phyloP scores from a whole-genome alignment of 2,797 vertebrate genomes.

The Cercopithecus petaurista region DNA sequence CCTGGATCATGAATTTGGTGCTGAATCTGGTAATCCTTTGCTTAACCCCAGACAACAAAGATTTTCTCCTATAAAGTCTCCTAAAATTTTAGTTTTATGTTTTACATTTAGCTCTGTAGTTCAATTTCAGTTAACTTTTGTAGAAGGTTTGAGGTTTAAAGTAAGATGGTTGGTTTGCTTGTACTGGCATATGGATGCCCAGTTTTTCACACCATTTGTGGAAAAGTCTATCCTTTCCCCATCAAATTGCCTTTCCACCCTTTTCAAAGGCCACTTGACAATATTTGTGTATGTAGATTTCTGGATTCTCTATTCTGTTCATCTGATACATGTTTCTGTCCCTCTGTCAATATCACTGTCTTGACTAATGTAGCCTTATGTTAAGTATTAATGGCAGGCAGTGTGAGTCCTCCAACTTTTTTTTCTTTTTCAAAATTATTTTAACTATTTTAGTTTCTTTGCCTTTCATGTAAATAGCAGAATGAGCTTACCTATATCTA shows the following conservation, averaged over 20 bases:
- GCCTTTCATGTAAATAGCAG: not conserved
- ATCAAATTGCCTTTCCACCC: not conserved
- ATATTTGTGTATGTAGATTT: not conserved
- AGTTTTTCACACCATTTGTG: not conserved
- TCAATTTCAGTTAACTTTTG: not conserved
- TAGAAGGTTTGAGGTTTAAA: not conserved
- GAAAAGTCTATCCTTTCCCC: not conserved
- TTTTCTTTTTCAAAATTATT: not conserved
- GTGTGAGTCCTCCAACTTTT: not conserved
- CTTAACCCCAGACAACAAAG: not conserved
- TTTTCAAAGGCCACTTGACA: not conserved
- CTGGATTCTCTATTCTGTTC: not conserved
- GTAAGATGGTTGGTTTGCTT: not conserved
- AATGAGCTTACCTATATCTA: not conserved
- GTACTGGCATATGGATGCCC: not conserved
- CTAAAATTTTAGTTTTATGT: not conserved
- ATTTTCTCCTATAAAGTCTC: not conserved
- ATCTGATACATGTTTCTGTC: not conserved
- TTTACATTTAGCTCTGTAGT: not conserved
- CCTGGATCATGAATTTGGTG: not conserved
- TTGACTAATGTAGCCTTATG: not conserved
- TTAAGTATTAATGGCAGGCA: not conserved
- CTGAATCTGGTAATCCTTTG: too few relatives aligned
- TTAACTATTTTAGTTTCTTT: not conserved
- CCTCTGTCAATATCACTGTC: not conserved